Conservation (phyloP, 2,113 vertebrate species). For the Ceyx cyanopectus region DNA sequence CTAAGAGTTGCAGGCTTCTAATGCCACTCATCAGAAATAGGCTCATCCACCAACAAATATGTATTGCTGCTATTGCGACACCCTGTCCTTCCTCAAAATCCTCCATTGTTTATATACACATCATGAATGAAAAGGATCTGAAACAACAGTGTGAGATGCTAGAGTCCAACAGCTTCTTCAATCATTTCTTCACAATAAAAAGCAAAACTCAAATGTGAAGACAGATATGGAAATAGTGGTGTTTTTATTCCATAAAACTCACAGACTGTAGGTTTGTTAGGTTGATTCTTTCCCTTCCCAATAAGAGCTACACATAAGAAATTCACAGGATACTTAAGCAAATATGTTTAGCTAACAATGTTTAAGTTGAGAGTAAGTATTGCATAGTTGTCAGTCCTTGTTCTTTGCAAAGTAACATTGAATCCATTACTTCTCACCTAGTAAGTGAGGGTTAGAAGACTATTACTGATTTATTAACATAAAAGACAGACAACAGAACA, state of each 20-base stretch:
- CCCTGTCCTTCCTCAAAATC: background rate
- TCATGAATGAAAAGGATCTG: background rate
- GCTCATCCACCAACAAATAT: background rate
- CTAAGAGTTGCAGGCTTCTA: background rate
- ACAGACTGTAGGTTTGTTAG: background rate
- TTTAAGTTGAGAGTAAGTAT: background rate
- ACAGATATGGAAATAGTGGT: background rate
- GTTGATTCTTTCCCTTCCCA: background rate
- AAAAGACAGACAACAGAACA: background rate
- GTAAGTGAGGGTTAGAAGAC: background rate
- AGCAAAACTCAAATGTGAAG: background rate
- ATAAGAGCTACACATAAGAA: background rate
- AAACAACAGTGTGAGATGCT: background rate
- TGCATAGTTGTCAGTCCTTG: background rate
- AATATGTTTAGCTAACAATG: background rate
- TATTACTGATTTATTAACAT: background rate
- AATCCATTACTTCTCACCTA: background rate
- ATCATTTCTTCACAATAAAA: background rate
- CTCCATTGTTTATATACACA: background rate
- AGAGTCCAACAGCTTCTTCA: background rate
- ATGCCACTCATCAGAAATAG: background rate
- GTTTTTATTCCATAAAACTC: background rate
- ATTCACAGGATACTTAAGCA: background rate
- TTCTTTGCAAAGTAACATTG: background rate
- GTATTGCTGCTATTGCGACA: background rate